Evolutionary conservation across 2,113 vertebrate species (phyloP).

Genomic region (Cranoglanis bouderius): DNA sequence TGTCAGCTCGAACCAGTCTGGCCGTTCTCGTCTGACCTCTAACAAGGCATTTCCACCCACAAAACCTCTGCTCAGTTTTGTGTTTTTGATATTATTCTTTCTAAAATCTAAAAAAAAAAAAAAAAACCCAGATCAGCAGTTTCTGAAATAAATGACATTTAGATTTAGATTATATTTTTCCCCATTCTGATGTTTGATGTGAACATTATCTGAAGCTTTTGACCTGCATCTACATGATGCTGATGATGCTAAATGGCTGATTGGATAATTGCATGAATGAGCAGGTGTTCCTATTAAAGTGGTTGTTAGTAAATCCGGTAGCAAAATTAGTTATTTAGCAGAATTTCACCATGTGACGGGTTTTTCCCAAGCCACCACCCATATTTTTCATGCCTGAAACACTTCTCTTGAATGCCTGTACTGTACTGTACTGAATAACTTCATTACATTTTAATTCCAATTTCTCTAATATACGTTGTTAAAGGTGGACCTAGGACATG

Average conservation of each 20-base stretch:
- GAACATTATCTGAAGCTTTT: background rate
- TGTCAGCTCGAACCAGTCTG: background rate
- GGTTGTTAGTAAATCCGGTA: background rate
- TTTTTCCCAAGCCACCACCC: background rate
- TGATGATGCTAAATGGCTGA: background rate
- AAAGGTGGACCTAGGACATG: slow-evolving; percentile 40
- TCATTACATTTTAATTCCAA: background rate
- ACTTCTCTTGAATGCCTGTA: background rate
- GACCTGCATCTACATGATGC: too few relatives aligned
- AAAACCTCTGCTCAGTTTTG: background rate
- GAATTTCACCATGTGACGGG: background rate
- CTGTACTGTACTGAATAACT: background rate
- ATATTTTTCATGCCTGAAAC: background rate
- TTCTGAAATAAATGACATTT: background rate
- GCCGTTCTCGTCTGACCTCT: background rate
- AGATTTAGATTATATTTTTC: background rate
- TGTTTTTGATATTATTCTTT: background rate
- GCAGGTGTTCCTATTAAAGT: background rate
- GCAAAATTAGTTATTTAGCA: background rate
- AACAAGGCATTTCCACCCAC: background rate
- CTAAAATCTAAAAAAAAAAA: background rate
- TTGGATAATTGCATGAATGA: background rate
- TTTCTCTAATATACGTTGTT: background rate
- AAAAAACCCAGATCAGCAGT: background rate
- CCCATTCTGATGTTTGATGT: background rate